Percentiles rank a stretch among this genome's conserved stretches.
These are phyloP conservation scores for Melanaphis sacchari DNA, from an alignment of 1,140 invertebrate genomes.

Conservation along the genomic window DNA sequence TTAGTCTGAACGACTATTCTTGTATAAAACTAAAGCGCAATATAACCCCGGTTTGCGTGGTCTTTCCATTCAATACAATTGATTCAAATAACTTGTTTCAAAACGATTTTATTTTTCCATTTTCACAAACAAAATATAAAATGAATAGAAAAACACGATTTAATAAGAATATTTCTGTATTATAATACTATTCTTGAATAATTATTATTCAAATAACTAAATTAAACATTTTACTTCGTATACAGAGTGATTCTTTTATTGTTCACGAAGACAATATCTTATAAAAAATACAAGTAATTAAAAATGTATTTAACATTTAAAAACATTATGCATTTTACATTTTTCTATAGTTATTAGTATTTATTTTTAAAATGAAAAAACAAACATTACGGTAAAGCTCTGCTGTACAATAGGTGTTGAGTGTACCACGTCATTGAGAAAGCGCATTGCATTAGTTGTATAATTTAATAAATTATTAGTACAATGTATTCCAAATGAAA, in stretches of 20 bases:
- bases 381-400: too few species aligned
- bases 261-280: background rate
- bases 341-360: too few species aligned
- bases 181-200: background rate
- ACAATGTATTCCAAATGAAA: too few species aligned
- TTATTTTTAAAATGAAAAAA: too few species aligned
- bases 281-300: background rate
- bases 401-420: too few species aligned
- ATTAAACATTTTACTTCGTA: background rate
- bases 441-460: too few species aligned
- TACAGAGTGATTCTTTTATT: background rate
- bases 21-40: background rate
- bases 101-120: background rate
- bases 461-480: too few species aligned
- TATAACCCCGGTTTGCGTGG: background rate
- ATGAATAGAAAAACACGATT: background rate
- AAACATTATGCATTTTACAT: too few species aligned
- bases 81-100: background rate
- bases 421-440: too few species aligned
- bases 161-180: background rate
- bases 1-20: background rate
- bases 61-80: background rate
- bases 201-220: background rate
- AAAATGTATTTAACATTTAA: too few species aligned
- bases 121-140: background rate